Percentiles rank a stretch among this genome's conserved stretches.
These are phyloP conservation scores for Sebastes kiyomatsui DNA, from an alignment of 2,797 vertebrate species.

Conservation along the genomic window DNA sequence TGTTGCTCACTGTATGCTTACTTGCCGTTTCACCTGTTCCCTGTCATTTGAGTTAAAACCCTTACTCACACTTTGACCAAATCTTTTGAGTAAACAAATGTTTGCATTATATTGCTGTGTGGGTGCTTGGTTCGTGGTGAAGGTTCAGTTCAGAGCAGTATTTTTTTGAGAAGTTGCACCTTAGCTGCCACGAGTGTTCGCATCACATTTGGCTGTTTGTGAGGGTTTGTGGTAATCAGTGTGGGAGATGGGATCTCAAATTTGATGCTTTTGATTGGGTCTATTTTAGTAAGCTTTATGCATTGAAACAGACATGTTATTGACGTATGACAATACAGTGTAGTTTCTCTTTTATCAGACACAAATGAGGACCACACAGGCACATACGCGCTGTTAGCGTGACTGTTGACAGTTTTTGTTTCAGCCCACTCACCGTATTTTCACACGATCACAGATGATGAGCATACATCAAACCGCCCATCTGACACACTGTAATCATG, in stretches of 20 bases:
- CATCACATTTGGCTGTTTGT: neutral
- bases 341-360: neutral
- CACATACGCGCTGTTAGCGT: neutral
- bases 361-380: neutral
- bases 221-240: no score
- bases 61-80: neutral
- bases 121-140: neutral
- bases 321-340: neutral
- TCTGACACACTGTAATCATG: neutral
- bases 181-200: neutral
- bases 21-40: neutral
- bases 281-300: neutral
- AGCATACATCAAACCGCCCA: neutral
- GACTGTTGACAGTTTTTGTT: neutral
- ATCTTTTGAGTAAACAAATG: constrained; percentile 1
- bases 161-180: neutral
- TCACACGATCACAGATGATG: constrained; percentile 12
- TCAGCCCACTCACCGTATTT: neutral
- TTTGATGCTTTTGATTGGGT: neutral
- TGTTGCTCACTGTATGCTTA: neutral
- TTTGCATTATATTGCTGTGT: neutral
- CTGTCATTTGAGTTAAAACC: neutral
- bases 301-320: neutral
- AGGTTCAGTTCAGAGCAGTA: neutral
- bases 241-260: neutral